phyloP scores from a whole-genome alignment of 1,140 invertebrate genomes.

The Rhopalosiphum padi region DNA sequence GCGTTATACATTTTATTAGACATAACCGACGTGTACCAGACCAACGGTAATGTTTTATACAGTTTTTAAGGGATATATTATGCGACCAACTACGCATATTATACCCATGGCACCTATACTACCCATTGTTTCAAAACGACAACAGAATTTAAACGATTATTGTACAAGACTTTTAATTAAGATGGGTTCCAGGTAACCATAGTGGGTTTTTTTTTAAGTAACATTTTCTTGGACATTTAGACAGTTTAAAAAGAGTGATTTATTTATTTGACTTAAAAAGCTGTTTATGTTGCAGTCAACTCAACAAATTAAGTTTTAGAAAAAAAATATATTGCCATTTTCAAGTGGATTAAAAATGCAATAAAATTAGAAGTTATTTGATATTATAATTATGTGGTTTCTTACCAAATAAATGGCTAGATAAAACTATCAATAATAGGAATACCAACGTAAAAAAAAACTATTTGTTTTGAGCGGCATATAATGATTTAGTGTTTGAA shows the following conservation, averaged over 20 bases:
- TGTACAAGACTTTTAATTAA: not conserved
- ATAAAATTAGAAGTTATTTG: not conserved
- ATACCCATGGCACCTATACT: not conserved
- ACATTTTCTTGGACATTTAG: not conserved
- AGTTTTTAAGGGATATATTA: not conserved
- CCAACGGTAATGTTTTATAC: not conserved
- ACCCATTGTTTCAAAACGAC: not conserved
- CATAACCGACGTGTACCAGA: not conserved
- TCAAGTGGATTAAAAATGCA: not conserved
- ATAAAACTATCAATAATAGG: not conserved
- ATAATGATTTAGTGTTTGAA: not conserved
- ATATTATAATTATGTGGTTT: not conserved
- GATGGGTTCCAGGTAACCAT: not conserved
- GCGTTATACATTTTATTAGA: conserved; percentile 26
- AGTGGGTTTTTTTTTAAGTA: not conserved
- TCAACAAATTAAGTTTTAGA: not conserved
- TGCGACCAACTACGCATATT: not conserved
- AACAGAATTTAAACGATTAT: not conserved
- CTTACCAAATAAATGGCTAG: not conserved
- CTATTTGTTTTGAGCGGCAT: not conserved
- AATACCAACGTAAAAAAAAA: too few species aligned
- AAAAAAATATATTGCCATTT: not conserved
- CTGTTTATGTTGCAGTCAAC: not conserved
- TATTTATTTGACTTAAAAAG: not conserved
- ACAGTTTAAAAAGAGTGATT: not conserved